These are phyloP conservation scores for Sphenodon punctatus DNA, from an alignment of 2,797 vertebrate species.

Conservation along the genomic window DNA sequence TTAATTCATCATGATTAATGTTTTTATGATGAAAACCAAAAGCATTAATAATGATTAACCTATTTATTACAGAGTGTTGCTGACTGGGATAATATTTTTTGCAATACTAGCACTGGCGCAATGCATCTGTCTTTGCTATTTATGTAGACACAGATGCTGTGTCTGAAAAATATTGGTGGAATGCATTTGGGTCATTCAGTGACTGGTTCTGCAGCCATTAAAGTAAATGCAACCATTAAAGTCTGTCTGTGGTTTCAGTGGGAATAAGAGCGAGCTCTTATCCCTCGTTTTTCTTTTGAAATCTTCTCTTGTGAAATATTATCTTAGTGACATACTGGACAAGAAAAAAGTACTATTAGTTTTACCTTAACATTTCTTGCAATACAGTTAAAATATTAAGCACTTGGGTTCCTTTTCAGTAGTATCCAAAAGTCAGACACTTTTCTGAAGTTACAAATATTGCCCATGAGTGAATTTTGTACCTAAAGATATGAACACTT, in stretches of 20 bases:
- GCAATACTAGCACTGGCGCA: constrained; percentile 14
- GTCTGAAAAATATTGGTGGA: constrained; percentile 20
- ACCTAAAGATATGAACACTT: not conserved
- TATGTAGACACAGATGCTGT: constrained; percentile 32
- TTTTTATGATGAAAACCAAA: constrained; percentile 52
- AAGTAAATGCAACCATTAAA: no score
- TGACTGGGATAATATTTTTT: constrained; percentile 50
- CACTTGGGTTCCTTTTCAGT: not conserved
- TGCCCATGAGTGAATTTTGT: not conserved
- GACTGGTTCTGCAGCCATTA: not conserved
- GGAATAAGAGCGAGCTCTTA: not conserved
- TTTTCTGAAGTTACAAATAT: not conserved
- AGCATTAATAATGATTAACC: constrained; percentile 63
- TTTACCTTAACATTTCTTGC: not conserved
- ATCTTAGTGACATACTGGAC: not conserved
- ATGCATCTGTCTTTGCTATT: constrained; percentile 56
- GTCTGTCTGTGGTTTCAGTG: not conserved
- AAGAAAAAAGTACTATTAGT: not conserved
- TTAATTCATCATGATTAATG: constrained; percentile 62
- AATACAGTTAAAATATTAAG: not conserved
- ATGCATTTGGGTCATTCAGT: not conserved
- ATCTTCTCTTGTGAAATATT: not conserved
- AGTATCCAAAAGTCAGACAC: not conserved
- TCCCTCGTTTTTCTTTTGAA: not conserved
- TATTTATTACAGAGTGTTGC: constrained; percentile 53